Conservation (phyloP, 2,113 vertebrate species). For the Theristicus caerulescens region DNA sequence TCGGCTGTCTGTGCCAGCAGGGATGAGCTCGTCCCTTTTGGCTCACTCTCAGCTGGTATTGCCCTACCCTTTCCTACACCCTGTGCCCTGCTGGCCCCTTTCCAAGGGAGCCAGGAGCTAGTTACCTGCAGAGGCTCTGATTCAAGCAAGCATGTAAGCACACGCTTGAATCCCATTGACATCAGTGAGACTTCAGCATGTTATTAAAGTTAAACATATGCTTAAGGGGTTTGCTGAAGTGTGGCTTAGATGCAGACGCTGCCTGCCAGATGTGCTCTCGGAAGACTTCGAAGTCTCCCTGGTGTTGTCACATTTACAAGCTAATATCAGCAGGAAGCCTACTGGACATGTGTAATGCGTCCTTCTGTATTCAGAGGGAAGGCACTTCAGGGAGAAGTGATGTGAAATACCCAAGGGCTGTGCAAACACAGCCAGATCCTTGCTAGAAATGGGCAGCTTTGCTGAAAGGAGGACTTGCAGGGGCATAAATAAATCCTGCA, state of each 20-base stretch:
- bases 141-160: not conserved
- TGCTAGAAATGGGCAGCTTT: not conserved
- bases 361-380: not conserved
- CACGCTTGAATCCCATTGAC: not conserved
- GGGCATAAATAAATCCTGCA: not conserved
- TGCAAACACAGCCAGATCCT: not conserved
- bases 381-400: not conserved
- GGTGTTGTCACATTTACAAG: slow-evolving; percentile 29
- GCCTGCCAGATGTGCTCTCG: not conserved
- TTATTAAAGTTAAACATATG: not conserved
- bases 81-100: not conserved
- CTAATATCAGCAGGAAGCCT: not conserved
- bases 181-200: not conserved
- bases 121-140: not conserved
- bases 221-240: not conserved
- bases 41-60: not conserved
- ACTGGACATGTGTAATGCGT: not conserved
- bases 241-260: not conserved
- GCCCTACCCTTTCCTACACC: not conserved
- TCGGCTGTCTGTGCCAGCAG: not conserved
- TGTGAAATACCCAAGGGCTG: not conserved
- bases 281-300: not conserved
- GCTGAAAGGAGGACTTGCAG: not conserved
- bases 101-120: not conserved
- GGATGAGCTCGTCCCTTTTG: not conserved